These are phyloP conservation scores for Hypomecis atomaria DNA, from an alignment of 2,888 invertebrate genomes.

Conservation along the genomic window DNA sequence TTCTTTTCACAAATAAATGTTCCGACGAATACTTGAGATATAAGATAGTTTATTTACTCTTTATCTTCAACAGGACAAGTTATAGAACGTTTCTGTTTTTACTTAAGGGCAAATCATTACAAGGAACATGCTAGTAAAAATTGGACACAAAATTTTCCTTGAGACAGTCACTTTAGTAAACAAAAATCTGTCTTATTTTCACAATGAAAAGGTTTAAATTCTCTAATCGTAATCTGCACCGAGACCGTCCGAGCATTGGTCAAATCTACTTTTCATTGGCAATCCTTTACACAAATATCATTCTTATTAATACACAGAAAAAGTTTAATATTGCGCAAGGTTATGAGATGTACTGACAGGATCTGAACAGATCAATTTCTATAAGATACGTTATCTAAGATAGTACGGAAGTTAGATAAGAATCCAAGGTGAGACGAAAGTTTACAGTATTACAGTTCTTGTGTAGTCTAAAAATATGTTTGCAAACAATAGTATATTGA, in stretches of 20 bases:
- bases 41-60: too few species aligned
- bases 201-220: background rate
- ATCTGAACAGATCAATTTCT: constrained; percentile 34
- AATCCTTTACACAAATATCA: background rate
- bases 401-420: constrained; percentile 30
- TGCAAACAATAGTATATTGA: constrained; percentile 5
- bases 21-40: too few species aligned
- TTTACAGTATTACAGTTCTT: constrained; percentile 5
- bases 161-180: background rate
- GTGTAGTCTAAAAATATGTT: constrained; percentile 2
- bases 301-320: constrained; percentile 4
- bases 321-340: constrained; percentile 10
- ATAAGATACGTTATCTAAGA: constrained; percentile 45
- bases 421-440: constrained; percentile 19
- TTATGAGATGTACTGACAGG: constrained; percentile 2
- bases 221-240: too few species aligned
- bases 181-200: background rate
- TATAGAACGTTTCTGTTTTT: background rate
- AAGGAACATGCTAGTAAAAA: background rate
- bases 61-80: background rate
- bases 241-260: background rate
- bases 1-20: background rate
- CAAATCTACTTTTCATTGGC: background rate
- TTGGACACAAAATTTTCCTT: background rate
- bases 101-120: background rate